These are phyloP conservation scores for Scaptomyza montana DNA, from an alignment of 1,140 invertebrate genomes.

Conservation along the genomic window DNA sequence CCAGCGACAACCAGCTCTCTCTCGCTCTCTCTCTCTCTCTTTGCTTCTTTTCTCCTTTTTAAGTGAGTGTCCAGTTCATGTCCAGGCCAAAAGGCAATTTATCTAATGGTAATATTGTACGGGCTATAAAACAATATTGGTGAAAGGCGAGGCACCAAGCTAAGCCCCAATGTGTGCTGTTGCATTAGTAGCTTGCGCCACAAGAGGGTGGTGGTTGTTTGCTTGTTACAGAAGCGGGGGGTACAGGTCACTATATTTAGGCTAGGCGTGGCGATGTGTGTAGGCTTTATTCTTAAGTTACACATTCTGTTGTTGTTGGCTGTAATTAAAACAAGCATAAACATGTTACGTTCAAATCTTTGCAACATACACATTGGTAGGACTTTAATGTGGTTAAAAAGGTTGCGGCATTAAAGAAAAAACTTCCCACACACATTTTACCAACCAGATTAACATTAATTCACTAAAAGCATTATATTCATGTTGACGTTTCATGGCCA, in stretches of 20 bases:
- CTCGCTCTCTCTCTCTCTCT: background rate
- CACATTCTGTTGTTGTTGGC: background rate
- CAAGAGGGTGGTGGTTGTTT: background rate
- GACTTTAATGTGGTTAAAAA: background rate
- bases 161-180: background rate
- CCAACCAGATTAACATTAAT: constrained; percentile 11
- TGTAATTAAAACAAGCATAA: constrained; percentile 48
- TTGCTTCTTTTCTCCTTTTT: too few relatives aligned
- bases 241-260: constrained; percentile 47
- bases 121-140: constrained; percentile 80
- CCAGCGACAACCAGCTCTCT: background rate
- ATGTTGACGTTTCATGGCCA: constrained; percentile 3
- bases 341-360: constrained; percentile 4
- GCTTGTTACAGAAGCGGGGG: background rate
- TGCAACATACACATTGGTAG: background rate
- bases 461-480: constrained; percentile 12
- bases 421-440: constrained; percentile 7
- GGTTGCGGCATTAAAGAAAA: background rate
- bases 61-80: constrained; percentile 33
- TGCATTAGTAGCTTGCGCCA: too few relatives aligned
- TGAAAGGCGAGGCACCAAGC: constrained; percentile 61
- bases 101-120: constrained; percentile 82
- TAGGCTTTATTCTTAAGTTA: constrained; percentile 16
- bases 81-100: constrained; percentile 72
- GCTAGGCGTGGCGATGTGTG: constrained; percentile 29